Conservation (phyloP, 1,140 invertebrate genomes). For the Halotydeus destructor region DNA sequence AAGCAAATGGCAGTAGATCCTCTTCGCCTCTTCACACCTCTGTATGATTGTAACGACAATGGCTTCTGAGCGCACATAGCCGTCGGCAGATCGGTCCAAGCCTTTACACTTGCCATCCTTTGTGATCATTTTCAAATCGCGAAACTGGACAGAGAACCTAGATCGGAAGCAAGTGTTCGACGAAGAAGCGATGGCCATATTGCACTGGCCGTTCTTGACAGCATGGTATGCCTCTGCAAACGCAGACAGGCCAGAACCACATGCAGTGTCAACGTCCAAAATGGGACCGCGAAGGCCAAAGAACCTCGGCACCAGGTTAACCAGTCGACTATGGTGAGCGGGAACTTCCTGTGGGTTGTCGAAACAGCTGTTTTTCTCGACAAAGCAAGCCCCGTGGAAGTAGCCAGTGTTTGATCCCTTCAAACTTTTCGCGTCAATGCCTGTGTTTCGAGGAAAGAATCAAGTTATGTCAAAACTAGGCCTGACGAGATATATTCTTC, state of each 20-base stretch:
- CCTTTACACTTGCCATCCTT: slow-evolving; percentile 68
- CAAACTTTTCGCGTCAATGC: slow-evolving; percentile 37
- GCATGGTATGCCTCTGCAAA: slow-evolving; percentile 15
- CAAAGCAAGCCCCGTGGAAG: slow-evolving; percentile 60
- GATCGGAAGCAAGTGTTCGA: slow-evolving; percentile 65
- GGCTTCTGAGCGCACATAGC: slow-evolving; percentile 54
- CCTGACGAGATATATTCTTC: slow-evolving; percentile 26
- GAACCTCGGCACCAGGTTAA: slow-evolving; percentile 77
- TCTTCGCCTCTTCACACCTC: slow-evolving; percentile 28
- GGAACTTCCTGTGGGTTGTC: no score
- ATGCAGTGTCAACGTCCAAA: slow-evolving; percentile 79
- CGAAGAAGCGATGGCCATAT: slow-evolving; percentile 60
- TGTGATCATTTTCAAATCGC: slow-evolving; percentile 9
- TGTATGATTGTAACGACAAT: slow-evolving; percentile 32
- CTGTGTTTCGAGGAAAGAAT: neutral
- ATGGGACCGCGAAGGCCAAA: slow-evolving; percentile 77
- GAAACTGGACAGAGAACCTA: slow-evolving; percentile 63
- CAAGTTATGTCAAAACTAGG: neutral
- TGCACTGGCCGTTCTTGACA: slow-evolving; percentile 3
- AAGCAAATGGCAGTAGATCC: slow-evolving; percentile 60
- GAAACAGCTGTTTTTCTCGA: slow-evolving; percentile 29
- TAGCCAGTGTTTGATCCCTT: slow-evolving; percentile 64
- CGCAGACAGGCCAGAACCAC: slow-evolving; percentile 32
- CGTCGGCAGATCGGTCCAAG: slow-evolving; percentile 67
- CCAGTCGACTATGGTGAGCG: slow-evolving; percentile 31